These are phyloP conservation scores for Stenichneumon culpator DNA, from an alignment of 2,888 invertebrate species.

Conservation along the genomic window DNA sequence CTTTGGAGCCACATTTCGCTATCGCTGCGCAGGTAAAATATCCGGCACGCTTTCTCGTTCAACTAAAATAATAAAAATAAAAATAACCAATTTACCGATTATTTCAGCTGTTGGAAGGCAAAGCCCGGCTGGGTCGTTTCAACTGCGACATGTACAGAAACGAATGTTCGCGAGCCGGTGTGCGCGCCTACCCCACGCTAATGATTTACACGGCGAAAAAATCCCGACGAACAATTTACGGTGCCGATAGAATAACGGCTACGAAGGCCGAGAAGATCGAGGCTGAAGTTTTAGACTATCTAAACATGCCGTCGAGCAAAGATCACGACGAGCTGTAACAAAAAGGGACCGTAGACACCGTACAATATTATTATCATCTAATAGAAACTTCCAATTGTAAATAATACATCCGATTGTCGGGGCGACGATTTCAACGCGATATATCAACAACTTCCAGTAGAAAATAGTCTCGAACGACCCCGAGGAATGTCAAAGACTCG, in stretches of 20 bases:
- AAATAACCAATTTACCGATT: slow-evolving; percentile 41
- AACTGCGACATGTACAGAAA: slow-evolving; percentile 88
- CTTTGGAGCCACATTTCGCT: slow-evolving; percentile 90
- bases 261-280: slow-evolving; percentile 72
- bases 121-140: slow-evolving; percentile 88
- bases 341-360: slow-evolving; percentile 54
- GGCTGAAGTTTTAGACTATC: slow-evolving; percentile 67
- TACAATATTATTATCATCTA: slow-evolving; percentile 31
- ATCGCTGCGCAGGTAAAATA: slow-evolving; percentile 87
- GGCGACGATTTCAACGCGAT: background rate
- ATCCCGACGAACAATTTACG: slow-evolving; percentile 80
- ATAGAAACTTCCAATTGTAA: slow-evolving; percentile 54
- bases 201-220: slow-evolving; percentile 88
- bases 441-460: slow-evolving; percentile 16
- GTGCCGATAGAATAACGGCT: slow-evolving; percentile 71
- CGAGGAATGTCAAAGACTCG: background rate
- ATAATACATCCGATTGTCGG: slow-evolving; percentile 33
- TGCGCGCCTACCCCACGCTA: slow-evolving; percentile 90
- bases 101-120: slow-evolving; percentile 74
- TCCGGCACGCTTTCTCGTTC: background rate
- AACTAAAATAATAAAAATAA: background rate
- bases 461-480: background rate
- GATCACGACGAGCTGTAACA: slow-evolving; percentile 75
- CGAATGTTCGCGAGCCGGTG: slow-evolving; percentile 87
- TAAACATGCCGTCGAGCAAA: slow-evolving; percentile 47